Conservation (phyloP, 2,888 invertebrate species). For the Argyra leucocephala region DNA sequence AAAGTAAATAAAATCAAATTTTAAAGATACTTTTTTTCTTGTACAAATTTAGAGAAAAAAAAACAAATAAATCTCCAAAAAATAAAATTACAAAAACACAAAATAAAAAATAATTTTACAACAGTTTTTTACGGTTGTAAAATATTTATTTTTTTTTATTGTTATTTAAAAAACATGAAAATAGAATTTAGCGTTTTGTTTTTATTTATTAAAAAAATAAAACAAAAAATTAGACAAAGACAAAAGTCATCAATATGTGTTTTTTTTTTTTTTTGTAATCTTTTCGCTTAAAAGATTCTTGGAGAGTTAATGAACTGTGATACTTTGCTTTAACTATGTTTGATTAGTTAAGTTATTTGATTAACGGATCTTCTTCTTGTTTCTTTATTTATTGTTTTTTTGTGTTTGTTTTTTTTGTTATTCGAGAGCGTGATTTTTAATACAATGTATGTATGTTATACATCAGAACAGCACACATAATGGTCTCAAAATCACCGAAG, state of each 20-base stretch:
- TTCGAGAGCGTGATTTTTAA: neutral
- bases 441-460: too few species aligned
- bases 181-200: neutral
- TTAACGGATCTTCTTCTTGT: neutral
- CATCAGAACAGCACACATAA: too few species aligned
- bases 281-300: neutral
- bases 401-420: neutral
- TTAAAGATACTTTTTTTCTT: neutral
- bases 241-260: too few species aligned
- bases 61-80: neutral
- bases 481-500: too few species aligned
- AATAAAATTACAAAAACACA: neutral
- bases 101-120: neutral
- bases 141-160: neutral
- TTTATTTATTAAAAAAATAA: neutral
- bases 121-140: slow-evolving; percentile 1
- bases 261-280: too few species aligned
- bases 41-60: neutral
- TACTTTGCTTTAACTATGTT: neutral
- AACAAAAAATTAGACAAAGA: too few species aligned
- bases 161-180: neutral
- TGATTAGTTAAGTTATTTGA: slow-evolving; percentile 4
- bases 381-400: neutral
- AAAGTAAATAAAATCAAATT: neutral
- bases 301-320: neutral